A percentile compares a stretch with the other conserved stretches of the same genome.
These are phyloP conservation scores for Platichthys flesus DNA, from an alignment of 2,113 vertebrate genomes.

Conservation along the genomic window DNA sequence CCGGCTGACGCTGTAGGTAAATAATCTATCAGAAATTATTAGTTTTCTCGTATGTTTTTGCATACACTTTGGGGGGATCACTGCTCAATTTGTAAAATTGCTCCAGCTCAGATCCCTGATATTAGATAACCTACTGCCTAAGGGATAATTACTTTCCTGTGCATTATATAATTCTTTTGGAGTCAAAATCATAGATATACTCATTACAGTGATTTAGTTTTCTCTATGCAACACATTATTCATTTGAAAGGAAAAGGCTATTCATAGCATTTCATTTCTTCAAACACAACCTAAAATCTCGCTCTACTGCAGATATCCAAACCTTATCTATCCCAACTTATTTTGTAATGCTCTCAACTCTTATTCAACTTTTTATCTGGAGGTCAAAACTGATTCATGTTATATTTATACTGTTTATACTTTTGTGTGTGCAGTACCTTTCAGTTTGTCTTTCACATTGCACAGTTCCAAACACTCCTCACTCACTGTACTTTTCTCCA, in stretches of 20 bases:
- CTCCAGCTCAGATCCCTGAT: constrained; percentile 30
- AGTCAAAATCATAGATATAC: constrained; percentile 40
- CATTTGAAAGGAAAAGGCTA: constrained; percentile 47
- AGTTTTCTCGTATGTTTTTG: constrained; percentile 38
- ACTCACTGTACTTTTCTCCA: constrained; percentile 11
- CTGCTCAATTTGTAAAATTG: constrained; percentile 49
- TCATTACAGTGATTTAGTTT: constrained; percentile 47
- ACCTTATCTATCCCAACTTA: neutral
- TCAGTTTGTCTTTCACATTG: constrained; percentile 4
- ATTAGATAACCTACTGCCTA: constrained; percentile 50
- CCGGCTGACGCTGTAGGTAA: constrained; percentile 19
- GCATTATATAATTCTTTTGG: constrained; percentile 51
- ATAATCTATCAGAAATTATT: constrained; percentile 48
- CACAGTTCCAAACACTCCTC: constrained; percentile 21
- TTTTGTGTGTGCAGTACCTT: neutral
- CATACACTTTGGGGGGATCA: constrained; percentile 31
- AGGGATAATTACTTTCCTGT: constrained; percentile 52
- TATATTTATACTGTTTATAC: constrained; percentile 17
- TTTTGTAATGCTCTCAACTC: constrained; percentile 22
- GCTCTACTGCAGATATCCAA: constrained; percentile 2
- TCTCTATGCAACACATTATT: constrained; percentile 32
- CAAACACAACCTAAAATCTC: constrained; percentile 8
- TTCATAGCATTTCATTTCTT: constrained; percentile 40
- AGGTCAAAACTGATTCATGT: neutral
- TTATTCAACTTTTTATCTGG: constrained; percentile 3